Percentiles rank a stretch among this genome's conserved stretches.
phyloP scores from a whole-genome alignment of 2,888 invertebrate genomes.

The Agriopis aurantiaria region DNA sequence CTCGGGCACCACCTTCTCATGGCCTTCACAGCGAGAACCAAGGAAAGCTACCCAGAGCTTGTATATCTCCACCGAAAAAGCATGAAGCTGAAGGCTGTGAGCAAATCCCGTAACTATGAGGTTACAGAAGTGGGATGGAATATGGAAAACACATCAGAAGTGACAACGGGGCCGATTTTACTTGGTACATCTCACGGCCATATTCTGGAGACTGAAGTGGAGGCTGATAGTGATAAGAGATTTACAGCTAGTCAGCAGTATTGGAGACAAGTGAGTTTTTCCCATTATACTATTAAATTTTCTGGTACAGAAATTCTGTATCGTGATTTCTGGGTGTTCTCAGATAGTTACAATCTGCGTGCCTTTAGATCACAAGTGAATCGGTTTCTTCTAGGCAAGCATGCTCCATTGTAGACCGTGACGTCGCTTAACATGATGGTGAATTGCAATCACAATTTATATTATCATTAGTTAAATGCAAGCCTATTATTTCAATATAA shows the following conservation, averaged over 20 bases:
- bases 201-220: constrained; percentile 96
- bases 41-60: constrained; percentile 89
- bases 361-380: too few species aligned
- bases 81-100: constrained; percentile 89
- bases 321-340: not conserved
- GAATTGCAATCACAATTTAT: too few species aligned
- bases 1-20: constrained; percentile 94
- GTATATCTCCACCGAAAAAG: constrained; percentile 93
- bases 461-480: too few species aligned
- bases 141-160: constrained; percentile 89
- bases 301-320: not conserved
- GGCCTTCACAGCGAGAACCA: constrained; percentile 88
- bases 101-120: constrained; percentile 91
- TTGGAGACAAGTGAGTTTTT: constrained; percentile 91
- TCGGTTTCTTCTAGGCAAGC: too few species aligned
- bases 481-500: too few species aligned
- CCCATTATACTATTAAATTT: not conserved
- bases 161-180: constrained; percentile 93
- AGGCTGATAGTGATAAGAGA: constrained; percentile 92
- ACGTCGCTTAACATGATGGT: too few species aligned
- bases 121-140: constrained; percentile 98
- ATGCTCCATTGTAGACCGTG: too few species aligned
- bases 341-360: too few species aligned
- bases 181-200: constrained; percentile 96
- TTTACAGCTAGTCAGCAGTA: constrained; percentile 93